Base-by-base conservation (phyloP, 2,113 vertebrate species). In the Peucedramus taeniatus region DNA sequence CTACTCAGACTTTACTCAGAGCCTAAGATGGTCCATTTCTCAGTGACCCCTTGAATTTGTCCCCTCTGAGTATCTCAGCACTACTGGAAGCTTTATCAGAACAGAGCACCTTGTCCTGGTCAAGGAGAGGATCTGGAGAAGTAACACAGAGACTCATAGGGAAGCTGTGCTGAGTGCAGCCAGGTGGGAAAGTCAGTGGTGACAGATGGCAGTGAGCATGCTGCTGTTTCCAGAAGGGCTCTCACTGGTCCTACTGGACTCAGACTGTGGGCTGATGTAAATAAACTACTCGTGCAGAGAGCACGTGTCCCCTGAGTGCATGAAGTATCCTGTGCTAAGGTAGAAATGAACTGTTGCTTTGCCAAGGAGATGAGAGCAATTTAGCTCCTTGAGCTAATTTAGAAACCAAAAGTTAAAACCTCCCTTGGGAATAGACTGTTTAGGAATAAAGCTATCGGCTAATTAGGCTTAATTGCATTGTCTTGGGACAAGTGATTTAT, bases 381-480 rank as follows among this genome's bases (percentile, higher is more conserved):
- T 95, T 91, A 97, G 94, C 72, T 97, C 93, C 93, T 97, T 72
- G 81, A 94, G 90, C 87, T 97, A 83, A 96, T 97, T 96, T 96
- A 92, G 90, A 97, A 97, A 94, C 93, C 84, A 94, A 97, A 97
- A 97, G 95, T 96, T 97, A 97, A 97, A 96, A 90, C 54, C 69
- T 96, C 97, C 93, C 96, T 63, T 90, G 97, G 91, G 97, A 96
- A 96, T 80, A 94, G 59, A 63, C 90, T 95, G 94, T 96, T 95
- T 97, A 97, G 93, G 96, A 97, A 95, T 97, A 96, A 97, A 97
- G 96, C 54, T 94, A 91, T 93, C 4, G 21, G 89, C 93, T 97
- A 97, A 97, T 97, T 97, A 97, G 96, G 93, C 91, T 97, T 97
- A 97, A 97, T 97, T 97, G 94, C 96, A 77, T 96, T 97, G 93